phyloP scores from a whole-genome alignment of 2,113 vertebrate genomes.

The Pterocles orientalis region DNA sequence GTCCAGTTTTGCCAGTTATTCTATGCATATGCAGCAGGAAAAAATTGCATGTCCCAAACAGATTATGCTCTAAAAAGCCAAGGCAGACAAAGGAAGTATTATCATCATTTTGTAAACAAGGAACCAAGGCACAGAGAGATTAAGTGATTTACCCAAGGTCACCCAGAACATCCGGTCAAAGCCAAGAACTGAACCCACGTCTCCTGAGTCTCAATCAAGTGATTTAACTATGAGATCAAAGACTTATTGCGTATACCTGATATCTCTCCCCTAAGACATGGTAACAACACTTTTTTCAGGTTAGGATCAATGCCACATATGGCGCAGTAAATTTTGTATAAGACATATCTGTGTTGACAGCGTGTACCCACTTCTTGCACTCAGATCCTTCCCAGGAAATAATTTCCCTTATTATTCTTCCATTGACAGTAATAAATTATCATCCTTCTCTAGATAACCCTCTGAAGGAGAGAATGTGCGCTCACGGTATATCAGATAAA shows the following conservation, averaged over 20 bases:
- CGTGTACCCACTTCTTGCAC: neutral
- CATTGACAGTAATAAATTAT: slow-evolving; percentile 13
- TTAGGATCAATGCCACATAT: slow-evolving; percentile 6
- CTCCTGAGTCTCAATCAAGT: slow-evolving; percentile 44
- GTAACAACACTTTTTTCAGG: slow-evolving; percentile 41
- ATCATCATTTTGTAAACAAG: slow-evolving; percentile 65
- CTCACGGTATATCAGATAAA: neutral
- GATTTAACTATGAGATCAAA: slow-evolving; percentile 54
- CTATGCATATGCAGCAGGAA: slow-evolving; percentile 9
- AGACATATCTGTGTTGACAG: slow-evolving; percentile 34
- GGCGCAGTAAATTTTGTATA: neutral
- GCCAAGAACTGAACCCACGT: slow-evolving; percentile 36
- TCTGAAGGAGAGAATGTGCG: neutral
- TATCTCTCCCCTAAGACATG: neutral
- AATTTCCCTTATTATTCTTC: slow-evolving; percentile 51
- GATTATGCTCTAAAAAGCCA: slow-evolving; percentile 53
- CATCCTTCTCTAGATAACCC: neutral
- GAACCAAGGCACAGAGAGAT: slow-evolving; percentile 57
- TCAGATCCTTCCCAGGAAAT: slow-evolving; percentile 18
- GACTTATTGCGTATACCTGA: slow-evolving; percentile 38
- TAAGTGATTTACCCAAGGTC: slow-evolving; percentile 66
- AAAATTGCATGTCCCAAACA: slow-evolving; percentile 33
- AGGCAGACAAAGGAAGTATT: slow-evolving; percentile 56
- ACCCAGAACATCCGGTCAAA: slow-evolving; percentile 52
- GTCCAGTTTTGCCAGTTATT: neutral